These are phyloP conservation scores for Callithrix jacchus DNA, from an alignment of 2,113 vertebrate genomes.

Conservation along the genomic window DNA sequence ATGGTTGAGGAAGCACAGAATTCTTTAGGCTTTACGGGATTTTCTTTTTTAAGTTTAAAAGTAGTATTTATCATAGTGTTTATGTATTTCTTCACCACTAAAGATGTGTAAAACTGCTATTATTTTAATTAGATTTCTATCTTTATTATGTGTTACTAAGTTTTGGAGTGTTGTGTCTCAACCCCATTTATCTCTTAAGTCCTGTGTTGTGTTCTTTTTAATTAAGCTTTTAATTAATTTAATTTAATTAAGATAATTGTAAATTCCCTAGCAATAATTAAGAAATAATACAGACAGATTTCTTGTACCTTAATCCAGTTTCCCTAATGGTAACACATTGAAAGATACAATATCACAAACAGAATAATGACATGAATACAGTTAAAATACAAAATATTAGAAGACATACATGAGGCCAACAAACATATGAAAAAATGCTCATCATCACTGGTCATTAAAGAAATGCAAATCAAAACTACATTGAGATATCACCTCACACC, in stretches of 20 bases:
- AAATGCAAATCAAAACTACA: too few relatives aligned
- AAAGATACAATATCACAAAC: not conserved
- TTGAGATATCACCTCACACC: too few relatives aligned
- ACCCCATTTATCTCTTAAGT: not conserved
- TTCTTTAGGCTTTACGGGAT: not conserved
- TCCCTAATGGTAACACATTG: not conserved
- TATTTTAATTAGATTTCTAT: not conserved
- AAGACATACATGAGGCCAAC: too few relatives aligned
- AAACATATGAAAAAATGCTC: too few relatives aligned
- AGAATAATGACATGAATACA: not conserved
- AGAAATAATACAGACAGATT: not conserved
- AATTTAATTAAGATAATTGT: not conserved
- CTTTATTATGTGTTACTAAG: not conserved
- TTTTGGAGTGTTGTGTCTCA: not conserved
- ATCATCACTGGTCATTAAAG: too few relatives aligned
- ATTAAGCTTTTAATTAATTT: not conserved
- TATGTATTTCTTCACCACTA: not conserved
- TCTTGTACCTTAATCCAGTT: not conserved
- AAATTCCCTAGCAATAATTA: not conserved
- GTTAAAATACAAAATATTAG: not conserved
- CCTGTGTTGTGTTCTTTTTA: not conserved
- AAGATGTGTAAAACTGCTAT: not conserved
- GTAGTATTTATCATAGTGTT: not conserved
- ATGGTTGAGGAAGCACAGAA: not conserved
- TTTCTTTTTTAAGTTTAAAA: not conserved